Evolutionary conservation across 2,113 vertebrate species (phyloP).

Genomic region (Colaptes auratus): DNA sequence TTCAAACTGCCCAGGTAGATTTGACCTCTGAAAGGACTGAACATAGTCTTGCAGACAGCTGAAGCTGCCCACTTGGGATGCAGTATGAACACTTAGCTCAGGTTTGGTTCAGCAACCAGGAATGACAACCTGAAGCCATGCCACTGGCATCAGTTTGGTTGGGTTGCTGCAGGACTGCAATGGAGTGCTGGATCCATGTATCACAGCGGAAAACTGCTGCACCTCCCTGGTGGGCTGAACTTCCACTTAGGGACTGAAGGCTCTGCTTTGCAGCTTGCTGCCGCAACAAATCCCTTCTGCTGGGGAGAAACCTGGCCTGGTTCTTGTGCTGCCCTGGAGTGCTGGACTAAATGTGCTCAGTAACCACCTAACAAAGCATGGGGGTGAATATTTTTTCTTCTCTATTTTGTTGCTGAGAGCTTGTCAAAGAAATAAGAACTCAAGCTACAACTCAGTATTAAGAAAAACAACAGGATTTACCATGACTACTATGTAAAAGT

Average conservation of each 20-base stretch:
- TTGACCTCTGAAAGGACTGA: background rate
- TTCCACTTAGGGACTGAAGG: background rate
- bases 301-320: background rate
- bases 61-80: background rate
- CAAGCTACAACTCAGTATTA: conserved; percentile 57
- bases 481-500: conserved; percentile 52
- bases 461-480: conserved; percentile 57
- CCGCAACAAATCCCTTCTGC: background rate
- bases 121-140: background rate
- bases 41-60: background rate
- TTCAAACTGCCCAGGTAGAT: background rate
- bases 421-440: conserved; percentile 61
- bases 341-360: conserved; percentile 24
- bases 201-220: background rate
- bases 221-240: background rate
- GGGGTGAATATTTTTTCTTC: conserved; percentile 36
- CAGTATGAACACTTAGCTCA: background rate
- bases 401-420: conserved; percentile 33
- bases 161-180: background rate
- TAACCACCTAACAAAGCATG: background rate
- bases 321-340: background rate
- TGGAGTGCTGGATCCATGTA: background rate
- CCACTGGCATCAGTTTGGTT: accelerated
- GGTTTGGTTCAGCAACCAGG: accelerated
- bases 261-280: background rate